Base-by-base conservation (phyloP, 1,140 invertebrate species). In the Potamilus streckersoni region DNA sequence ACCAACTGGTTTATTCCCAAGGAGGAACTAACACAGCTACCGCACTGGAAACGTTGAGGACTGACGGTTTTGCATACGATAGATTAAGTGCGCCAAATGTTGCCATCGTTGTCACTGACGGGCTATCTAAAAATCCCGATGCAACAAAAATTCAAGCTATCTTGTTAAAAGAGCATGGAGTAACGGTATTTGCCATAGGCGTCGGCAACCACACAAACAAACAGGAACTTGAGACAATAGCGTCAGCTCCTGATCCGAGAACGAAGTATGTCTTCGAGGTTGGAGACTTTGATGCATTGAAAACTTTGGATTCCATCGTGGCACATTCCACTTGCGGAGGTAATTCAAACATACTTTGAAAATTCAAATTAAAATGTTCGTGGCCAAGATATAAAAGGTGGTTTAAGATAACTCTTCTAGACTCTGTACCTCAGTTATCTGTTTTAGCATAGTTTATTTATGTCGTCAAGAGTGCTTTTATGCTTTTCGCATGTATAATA, bases 1-100 rank as follows among this genome's bases (percentile, higher is more conserved):
- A 74, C 16, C 57, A 64, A 5, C 78, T 81, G 19, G 23, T 57
- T 1, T 84, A 83, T 73, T 73, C 71, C 20, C 63, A 71, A 19
- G 82, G 82, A 15, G 69, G 73, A 20, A 86, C 85, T 4, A 75
- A 84, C 66, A 86, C 83, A n/a, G 74, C 71, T 15, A 68, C 55
- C 20, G 67, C 68, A n/a, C 64, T 74, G 14, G 64, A 74, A 17
- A 23, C 63, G 57, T 49, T 71, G 55, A 69, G 60, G 56, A 23
- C 59, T 55, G 69, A 76, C 15, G 74, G 74, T 15, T 71, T 65
- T 64, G 62, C 65, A 14, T 69, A 69, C 16, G 69, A 73, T 27
- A 20, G 80, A 66, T 49, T 27, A 5, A 38, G 69, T 38, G 74
- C 64, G 3, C 71, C 71, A 16, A 76, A 82, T 69, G 66, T 82